phyloP scores from a whole-genome alignment of 1,140 invertebrate genomes.

The Cepaea nemoralis region DNA sequence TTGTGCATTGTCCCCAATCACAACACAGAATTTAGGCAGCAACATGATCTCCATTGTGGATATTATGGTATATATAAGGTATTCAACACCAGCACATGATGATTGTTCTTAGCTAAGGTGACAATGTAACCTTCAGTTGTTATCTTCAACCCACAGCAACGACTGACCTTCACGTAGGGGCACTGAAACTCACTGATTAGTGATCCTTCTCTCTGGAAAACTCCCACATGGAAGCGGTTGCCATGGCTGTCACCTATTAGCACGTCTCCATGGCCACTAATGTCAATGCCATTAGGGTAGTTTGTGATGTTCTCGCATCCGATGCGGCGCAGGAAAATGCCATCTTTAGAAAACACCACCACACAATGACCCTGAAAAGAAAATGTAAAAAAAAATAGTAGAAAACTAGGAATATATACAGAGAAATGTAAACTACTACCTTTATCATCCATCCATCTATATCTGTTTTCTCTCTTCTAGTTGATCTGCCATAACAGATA shows the following conservation, averaged over 20 bases:
- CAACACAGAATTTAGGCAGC: conserved; percentile 1
- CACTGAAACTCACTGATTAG: conserved; percentile 95
- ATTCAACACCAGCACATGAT: conserved; percentile 95
- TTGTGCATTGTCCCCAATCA: neutral
- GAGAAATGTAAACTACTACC: too few species aligned
- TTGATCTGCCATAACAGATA: too few species aligned
- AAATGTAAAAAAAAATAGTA: neutral
- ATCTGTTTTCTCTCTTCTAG: too few species aligned
- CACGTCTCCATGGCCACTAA: conserved; percentile 94
- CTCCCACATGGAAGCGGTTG: conserved; percentile 95
- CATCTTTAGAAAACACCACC: conserved; percentile 93
- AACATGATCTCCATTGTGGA: neutral
- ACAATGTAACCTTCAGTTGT: conserved; percentile 96
- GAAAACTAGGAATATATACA: neutral
- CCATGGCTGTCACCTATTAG: conserved; percentile 97
- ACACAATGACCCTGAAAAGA: conserved; percentile 87
- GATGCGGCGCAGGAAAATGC: conserved; percentile 90
- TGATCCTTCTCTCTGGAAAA: conserved; percentile 86
- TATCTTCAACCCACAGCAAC: conserved; percentile 96
- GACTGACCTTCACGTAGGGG: conserved; percentile 95
- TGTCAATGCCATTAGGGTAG: conserved; percentile 97
- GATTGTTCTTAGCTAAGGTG: conserved; percentile 97
- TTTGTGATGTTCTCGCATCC: conserved; percentile 95
- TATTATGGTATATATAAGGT: conserved; percentile 84
- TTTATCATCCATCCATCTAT: too few species aligned